Evolutionary conservation across 2,113 vertebrate genomes (phyloP).

Genomic region (Tyto alba): DNA sequence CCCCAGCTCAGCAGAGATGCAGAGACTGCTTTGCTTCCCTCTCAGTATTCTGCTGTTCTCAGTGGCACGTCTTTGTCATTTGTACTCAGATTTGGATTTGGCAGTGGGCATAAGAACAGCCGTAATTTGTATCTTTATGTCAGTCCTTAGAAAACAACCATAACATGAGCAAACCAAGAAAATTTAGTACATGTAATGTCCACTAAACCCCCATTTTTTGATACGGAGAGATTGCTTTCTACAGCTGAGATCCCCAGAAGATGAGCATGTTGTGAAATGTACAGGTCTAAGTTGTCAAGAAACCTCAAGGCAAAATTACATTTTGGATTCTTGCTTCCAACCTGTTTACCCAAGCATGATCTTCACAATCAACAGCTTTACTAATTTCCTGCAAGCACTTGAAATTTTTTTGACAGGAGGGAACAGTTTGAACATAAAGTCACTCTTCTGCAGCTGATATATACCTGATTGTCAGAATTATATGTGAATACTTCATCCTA

Average conservation of each 20-base stretch:
- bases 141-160: not conserved
- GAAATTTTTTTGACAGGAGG: not conserved
- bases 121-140: not conserved
- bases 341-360: not conserved
- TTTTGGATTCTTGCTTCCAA: not conserved
- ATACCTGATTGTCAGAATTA: not conserved
- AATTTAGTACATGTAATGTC: not conserved
- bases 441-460: not conserved
- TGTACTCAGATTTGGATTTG: not conserved
- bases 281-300: not conserved
- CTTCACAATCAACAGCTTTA: not conserved
- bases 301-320: not conserved
- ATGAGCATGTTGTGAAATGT: not conserved
- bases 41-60: not conserved
- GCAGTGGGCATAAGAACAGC: not conserved
- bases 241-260: not conserved
- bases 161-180: not conserved
- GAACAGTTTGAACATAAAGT: not conserved
- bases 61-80: not conserved
- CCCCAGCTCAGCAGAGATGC: not conserved
- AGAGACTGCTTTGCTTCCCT: not conserved
- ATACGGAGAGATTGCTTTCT: not conserved
- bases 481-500: not conserved
- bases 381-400: not conserved
- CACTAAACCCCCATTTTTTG: not conserved